Conservation (phyloP, 2,113 vertebrate genomes). For the Brachionichthys hirsutus region DNA sequence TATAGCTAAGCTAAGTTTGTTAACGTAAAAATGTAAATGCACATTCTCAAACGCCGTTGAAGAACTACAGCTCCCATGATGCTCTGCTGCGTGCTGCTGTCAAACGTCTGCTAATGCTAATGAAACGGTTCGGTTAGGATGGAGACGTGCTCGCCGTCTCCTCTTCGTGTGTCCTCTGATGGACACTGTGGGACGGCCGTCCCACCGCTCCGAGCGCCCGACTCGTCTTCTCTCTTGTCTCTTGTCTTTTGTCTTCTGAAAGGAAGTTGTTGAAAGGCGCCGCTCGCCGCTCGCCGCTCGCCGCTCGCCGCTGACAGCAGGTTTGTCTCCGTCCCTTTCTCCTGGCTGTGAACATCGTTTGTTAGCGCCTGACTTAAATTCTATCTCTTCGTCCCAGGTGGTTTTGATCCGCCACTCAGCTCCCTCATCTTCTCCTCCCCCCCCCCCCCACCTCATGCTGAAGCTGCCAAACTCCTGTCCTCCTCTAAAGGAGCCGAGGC, state of each 20-base stretch:
- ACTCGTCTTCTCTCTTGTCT: constrained; percentile 9
- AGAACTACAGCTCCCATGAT: not conserved
- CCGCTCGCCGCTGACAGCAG: constrained; percentile 64
- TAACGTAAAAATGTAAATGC: no score
- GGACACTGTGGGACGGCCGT: constrained; percentile 18
- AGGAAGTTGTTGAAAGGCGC: constrained; percentile 55
- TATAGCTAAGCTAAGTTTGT: no score
- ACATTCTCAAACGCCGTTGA: no score
- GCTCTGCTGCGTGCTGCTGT: not conserved
- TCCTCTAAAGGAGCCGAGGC: not conserved
- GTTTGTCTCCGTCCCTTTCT: constrained; percentile 55
- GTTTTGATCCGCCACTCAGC: constrained; percentile 63
- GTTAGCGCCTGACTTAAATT: constrained; percentile 74
- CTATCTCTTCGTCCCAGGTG: constrained; percentile 69
- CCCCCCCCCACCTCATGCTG: constrained; percentile 36
- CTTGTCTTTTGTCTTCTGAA: constrained; percentile 52
- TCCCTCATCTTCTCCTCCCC: constrained; percentile 39
- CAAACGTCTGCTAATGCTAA: not conserved
- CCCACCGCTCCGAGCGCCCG: constrained; percentile 20
- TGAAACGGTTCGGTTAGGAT: not conserved
- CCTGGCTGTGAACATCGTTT: constrained; percentile 67
- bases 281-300: constrained; percentile 42
- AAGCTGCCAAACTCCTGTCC: constrained; percentile 65
- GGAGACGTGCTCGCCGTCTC: not conserved
- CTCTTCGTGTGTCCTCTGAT: not conserved